Evolutionary conservation across 2,888 invertebrate genomes (phyloP).

Genomic region (Ennomos quercinarius): DNA sequence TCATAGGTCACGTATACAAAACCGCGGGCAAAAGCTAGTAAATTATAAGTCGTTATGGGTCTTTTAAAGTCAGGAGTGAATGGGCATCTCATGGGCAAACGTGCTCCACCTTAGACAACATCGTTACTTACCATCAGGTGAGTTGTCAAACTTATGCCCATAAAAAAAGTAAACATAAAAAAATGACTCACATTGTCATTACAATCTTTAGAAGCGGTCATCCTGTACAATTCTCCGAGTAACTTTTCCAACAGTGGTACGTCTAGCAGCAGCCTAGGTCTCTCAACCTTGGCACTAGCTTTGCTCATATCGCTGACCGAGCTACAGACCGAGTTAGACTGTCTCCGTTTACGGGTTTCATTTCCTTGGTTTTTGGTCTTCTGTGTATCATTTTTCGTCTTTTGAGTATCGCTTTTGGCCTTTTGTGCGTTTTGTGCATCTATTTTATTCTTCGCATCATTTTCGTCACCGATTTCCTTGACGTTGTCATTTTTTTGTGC

Average conservation of each 20-base stretch:
- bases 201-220: conserved; percentile 58
- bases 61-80: no score
- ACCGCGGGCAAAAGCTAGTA: no score
- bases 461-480: conserved; percentile 25
- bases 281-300: conserved; percentile 50
- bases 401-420: conserved; percentile 11
- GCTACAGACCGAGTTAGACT: conserved; percentile 69
- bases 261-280: conserved; percentile 50
- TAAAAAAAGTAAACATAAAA: no score
- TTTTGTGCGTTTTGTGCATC: conserved; percentile 13
- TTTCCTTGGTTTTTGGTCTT: conserved; percentile 17
- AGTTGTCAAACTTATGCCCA: no score
- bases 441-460: conserved; percentile 19
- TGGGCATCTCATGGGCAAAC: no score
- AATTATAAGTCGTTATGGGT: no score
- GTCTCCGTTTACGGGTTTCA: conserved; percentile 56
- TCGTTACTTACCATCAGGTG: no score
- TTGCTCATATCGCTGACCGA: conserved; percentile 70
- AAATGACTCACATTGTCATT: conserved; percentile 61
- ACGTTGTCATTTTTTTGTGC: conserved; percentile 3
- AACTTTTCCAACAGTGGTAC: conserved; percentile 79
- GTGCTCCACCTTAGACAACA: no score
- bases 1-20: no score
- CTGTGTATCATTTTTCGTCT: conserved; percentile 39
- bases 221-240: conserved; percentile 82